phyloP scores from a whole-genome alignment of 1,140 invertebrate species.

The Lysiphlebus fabarum region DNA sequence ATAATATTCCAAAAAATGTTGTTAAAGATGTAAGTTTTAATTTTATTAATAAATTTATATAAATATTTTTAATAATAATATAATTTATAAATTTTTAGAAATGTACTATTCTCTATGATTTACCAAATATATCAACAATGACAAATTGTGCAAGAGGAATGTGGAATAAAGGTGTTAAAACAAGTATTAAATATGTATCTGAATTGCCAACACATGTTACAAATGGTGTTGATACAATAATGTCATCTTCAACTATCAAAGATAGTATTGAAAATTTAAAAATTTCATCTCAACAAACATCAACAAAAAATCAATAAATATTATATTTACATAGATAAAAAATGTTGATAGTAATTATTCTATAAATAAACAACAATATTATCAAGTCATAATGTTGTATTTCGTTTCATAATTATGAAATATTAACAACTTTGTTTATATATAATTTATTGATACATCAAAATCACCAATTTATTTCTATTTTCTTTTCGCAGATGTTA shows the following conservation, averaged over 20 bases:
- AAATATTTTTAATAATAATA: constrained; percentile 1
- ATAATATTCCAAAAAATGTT: constrained; percentile 38
- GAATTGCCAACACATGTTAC: constrained; percentile 28
- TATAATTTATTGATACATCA: too few species aligned
- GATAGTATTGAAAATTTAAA: constrained; percentile 10
- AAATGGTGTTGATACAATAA: constrained; percentile 27
- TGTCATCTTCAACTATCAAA: constrained; percentile 13
- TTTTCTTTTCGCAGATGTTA: too few species aligned
- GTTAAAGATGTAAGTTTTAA: constrained; percentile 33
- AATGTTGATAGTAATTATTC: too few species aligned
- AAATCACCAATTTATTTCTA: too few species aligned
- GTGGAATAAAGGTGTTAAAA: constrained; percentile 30
- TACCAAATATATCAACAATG: constrained; percentile 26
- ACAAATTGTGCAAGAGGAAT: constrained; percentile 17
- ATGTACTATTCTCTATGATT: constrained; percentile 14
- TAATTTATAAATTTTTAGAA: neutral
- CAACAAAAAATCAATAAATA: neutral
- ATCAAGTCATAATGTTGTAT: too few species aligned
- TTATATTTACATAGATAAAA: too few species aligned
- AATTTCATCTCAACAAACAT: neutral
- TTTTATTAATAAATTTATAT: neutral
- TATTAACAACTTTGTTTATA: too few species aligned
- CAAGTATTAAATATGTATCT: constrained; percentile 27
- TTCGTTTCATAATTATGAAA: too few species aligned
- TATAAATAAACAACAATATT: too few species aligned